These are phyloP conservation scores for Cynopterus sphinx DNA, from an alignment of 2,797 vertebrate species.

Conservation along the genomic window DNA sequence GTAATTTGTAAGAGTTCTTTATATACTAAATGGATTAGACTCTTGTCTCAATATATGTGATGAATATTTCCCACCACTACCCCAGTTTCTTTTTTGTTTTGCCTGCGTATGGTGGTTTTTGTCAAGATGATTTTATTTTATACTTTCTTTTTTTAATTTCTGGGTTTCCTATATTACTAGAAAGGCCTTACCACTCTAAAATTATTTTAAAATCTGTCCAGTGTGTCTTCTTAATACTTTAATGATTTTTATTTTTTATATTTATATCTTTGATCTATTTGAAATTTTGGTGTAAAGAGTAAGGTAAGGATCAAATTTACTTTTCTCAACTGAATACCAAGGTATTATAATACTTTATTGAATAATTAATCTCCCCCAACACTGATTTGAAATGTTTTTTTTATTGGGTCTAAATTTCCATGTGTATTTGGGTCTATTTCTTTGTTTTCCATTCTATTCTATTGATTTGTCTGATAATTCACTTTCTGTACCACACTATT, in stretches of 20 bases:
- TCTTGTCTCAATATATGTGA: neutral
- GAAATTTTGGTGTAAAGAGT: conserved; percentile 22
- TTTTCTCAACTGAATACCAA: neutral
- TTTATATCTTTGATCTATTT: neutral
- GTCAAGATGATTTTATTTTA: neutral
- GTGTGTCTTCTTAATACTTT: neutral
- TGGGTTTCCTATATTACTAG: neutral
- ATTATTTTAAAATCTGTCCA: conserved; percentile 6
- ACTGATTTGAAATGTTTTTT: neutral
- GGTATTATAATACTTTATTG: conserved; percentile 7
- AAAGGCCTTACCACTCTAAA: neutral
- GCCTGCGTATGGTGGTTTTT: neutral
- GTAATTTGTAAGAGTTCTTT: neutral
- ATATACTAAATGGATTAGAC: neutral
- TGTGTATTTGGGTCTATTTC: neutral
- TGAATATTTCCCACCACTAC: neutral
- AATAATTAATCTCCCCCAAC: neutral
- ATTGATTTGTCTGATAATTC: neutral
- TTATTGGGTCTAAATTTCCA: neutral
- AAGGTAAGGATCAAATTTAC: neutral
- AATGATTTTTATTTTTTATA: neutral
- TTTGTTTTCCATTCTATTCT: conserved; percentile 27
- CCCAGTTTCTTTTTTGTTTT: neutral
- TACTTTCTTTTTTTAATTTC: neutral
- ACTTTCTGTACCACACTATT: neutral